Conservation (phyloP, 2,888 invertebrate genomes). For the Caenorhabditis sinica region DNA sequence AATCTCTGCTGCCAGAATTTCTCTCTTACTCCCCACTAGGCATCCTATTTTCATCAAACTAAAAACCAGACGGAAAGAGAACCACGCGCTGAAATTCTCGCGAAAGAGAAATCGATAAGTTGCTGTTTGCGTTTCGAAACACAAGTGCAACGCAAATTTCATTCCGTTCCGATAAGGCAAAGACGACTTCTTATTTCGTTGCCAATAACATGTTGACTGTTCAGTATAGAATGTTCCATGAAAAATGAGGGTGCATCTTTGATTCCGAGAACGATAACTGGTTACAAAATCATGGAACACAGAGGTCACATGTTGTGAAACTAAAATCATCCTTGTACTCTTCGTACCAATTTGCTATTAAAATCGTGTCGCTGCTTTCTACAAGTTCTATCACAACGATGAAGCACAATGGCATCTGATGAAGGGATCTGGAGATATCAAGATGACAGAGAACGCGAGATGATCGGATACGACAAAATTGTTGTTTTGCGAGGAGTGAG, state of each 20-base stretch:
- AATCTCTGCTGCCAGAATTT: neutral
- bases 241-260: neutral
- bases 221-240: neutral
- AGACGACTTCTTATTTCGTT: neutral
- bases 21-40: neutral
- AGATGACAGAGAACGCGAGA: slow-evolving; percentile 42
- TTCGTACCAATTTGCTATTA: neutral
- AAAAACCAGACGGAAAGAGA: neutral
- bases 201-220: neutral
- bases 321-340: slow-evolving; percentile 25
- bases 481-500: slow-evolving; percentile 47
- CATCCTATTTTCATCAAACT: neutral
- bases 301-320: slow-evolving; percentile 43
- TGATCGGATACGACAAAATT: slow-evolving; percentile 56
- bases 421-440: slow-evolving; percentile 12
- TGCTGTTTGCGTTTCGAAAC: slow-evolving; percentile 42
- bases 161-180: slow-evolving; percentile 37
- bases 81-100: slow-evolving; percentile 28
- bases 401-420: neutral
- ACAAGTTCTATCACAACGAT: too few relatives aligned
- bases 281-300: slow-evolving; percentile 3
- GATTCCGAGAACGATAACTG: slow-evolving; percentile 2
- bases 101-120: slow-evolving; percentile 46
- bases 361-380: too few relatives aligned
- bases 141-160: slow-evolving; percentile 14